phyloP scores from a whole-genome alignment of 2,113 vertebrate genomes.

The Chinchilla lanigera region DNA sequence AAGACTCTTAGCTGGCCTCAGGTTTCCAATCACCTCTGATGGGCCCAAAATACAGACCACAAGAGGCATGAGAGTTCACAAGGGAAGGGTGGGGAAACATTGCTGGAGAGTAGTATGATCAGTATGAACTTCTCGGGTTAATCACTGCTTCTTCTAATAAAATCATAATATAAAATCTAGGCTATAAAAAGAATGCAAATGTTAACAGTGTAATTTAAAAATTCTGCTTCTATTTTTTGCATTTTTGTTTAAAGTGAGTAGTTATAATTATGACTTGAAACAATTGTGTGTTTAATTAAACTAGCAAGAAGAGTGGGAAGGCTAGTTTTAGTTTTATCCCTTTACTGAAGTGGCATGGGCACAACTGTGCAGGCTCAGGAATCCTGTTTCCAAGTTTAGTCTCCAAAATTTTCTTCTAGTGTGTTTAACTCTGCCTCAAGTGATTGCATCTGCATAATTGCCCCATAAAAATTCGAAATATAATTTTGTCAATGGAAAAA shows the following conservation, averaged over 20 bases:
- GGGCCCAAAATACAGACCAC: background rate
- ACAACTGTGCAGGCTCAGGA: background rate
- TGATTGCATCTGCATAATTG: background rate
- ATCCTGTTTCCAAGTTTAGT: background rate
- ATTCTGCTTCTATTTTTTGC: background rate
- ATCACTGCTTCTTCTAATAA: background rate
- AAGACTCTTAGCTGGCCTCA: background rate
- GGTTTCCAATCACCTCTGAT: background rate
- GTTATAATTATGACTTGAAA: background rate
- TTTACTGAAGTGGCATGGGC: background rate
- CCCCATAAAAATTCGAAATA: background rate
- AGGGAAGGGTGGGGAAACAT: background rate
- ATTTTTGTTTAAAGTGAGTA: slow-evolving; percentile 3
- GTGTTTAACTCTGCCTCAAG: background rate
- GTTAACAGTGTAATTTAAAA: background rate
- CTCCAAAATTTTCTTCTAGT: background rate
- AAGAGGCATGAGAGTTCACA: background rate
- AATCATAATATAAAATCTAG: background rate
- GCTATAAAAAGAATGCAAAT: background rate
- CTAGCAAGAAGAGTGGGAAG: background rate
- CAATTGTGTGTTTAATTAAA: background rate
- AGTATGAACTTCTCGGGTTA: background rate
- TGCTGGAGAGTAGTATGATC: background rate
- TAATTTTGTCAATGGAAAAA: background rate
- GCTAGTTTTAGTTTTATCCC: background rate